phyloP scores from a whole-genome alignment of 2,888 invertebrate genomes.

The Caenorhabditis sp. region DNA sequence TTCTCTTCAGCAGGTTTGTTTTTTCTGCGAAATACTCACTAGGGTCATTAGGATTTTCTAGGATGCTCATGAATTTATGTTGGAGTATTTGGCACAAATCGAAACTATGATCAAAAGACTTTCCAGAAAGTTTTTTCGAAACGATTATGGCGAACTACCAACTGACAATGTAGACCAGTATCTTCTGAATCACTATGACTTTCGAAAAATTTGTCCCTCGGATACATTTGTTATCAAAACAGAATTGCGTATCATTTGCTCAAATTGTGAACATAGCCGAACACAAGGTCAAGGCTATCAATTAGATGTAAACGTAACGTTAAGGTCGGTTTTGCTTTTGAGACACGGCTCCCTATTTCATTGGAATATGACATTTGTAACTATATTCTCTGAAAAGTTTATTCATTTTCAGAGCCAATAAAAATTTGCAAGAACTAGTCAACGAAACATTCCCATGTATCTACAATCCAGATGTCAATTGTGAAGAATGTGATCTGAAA shows the following conservation, averaged over 20 bases:
- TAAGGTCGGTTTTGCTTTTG: not conserved
- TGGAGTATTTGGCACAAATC: not conserved
- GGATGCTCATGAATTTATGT: slow-evolving; percentile 15
- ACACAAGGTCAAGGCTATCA: not conserved
- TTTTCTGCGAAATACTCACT: no score
- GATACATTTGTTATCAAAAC: not conserved
- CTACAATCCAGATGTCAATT: not conserved
- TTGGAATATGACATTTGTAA: no score
- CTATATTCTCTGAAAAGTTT: no score
- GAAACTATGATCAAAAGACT: not conserved
- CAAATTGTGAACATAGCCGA: not conserved
- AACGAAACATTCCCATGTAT: not conserved
- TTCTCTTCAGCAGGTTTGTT: slow-evolving; percentile 1
- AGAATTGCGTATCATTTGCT: not conserved
- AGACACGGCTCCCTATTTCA: not conserved
- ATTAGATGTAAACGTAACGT: not conserved
- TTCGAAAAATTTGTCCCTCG: not conserved
- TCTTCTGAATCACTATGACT: not conserved
- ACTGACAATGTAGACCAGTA: not conserved
- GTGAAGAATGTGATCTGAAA: not conserved
- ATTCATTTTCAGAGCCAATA: not conserved
- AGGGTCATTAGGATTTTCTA: no score
- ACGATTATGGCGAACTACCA: not conserved
- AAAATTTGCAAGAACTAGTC: not conserved
- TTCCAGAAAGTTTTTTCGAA: not conserved